Evolutionary conservation across 2,888 invertebrate genomes (phyloP), one percentile per base, ranked within the genome.

Genomic region (Epinotia nisella): DNA sequence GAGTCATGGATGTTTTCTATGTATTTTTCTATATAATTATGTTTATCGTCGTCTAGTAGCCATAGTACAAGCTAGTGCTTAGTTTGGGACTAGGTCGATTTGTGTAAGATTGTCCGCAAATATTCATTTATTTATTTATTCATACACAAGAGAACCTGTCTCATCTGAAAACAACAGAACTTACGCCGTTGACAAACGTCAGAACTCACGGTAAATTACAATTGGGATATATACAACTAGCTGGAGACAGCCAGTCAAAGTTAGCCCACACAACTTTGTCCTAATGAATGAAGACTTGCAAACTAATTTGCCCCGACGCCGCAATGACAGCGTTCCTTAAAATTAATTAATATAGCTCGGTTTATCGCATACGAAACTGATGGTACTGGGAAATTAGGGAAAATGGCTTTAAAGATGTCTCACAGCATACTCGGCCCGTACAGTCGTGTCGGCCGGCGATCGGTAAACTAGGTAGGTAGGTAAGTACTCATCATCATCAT

Each of bases 221-320:
- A 82, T 82, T 79, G 78, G 80, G 80, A 80, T 76, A 80, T 76
- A 80, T 82, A 64, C 60, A 73, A 61, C 69, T 76, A 74, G 73
- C 75, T 70, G 75, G 74, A 68, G 74, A 71, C 75, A 61, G 75
- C 77, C 77, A 79, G 80, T 80, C 82, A 81, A 86, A 88, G 81
- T 87, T 84, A 81, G 81, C 79, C 84, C 85, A 81, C 83, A 81
- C 81, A 85, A 87, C 84, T 87, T 85, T 78, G 80, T 77, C 79
- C 81, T 87, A 88, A 87, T 88, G 85, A 87, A 89, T 87, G 85
- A 86, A 86, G 85, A 85, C 85, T 89, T 88, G 78, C 78, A 75
- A 86, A 89, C 85, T 87, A 87, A 89, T 89, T 89, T 87, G 83
- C 83, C 82, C 81, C 80, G 79, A 77, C 78, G 76, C 85, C 85